phyloP scores from a whole-genome alignment of 2,888 invertebrate genomes.

The Hypercompe scribonia region DNA sequence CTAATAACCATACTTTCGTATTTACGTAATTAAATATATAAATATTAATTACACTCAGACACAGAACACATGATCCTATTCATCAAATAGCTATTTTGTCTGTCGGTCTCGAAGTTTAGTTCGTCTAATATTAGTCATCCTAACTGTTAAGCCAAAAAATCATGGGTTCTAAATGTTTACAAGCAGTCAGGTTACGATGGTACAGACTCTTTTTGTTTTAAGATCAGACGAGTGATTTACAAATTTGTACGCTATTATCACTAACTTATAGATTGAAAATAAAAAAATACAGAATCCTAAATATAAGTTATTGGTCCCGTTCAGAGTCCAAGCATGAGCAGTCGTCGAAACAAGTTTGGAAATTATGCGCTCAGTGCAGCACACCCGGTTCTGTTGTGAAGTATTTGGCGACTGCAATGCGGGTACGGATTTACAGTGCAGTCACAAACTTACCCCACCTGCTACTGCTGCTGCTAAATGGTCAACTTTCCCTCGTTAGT shows the following conservation, averaged over 20 bases:
- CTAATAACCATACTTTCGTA: too few species aligned
- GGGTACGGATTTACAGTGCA: slow-evolving; percentile 50
- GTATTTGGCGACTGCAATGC: slow-evolving; percentile 53
- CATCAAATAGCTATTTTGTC: not conserved
- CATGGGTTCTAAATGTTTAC: too few species aligned
- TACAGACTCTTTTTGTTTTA: too few species aligned
- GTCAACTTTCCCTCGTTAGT: slow-evolving; percentile 44
- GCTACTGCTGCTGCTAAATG: slow-evolving; percentile 39
- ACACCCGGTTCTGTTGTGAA: slow-evolving; percentile 46
- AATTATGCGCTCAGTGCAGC: slow-evolving; percentile 48
- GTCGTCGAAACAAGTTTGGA: slow-evolving; percentile 47
- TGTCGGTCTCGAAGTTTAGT: not conserved
- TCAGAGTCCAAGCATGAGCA: slow-evolving; percentile 22
- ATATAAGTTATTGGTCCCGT: not conserved
- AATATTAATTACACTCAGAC: too few species aligned
- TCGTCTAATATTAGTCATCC: too few species aligned
- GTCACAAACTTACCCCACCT: slow-evolving; percentile 51
- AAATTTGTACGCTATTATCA: too few species aligned
- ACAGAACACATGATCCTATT: too few species aligned
- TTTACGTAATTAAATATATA: too few species aligned
- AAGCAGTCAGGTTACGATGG: too few species aligned
- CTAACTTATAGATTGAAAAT: too few species aligned
- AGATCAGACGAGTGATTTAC: too few species aligned
- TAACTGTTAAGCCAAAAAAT: too few species aligned
- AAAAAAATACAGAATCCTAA: not conserved